phyloP scores from a whole-genome alignment of 2,113 vertebrate species.

The Cephalopterus ornatus region DNA sequence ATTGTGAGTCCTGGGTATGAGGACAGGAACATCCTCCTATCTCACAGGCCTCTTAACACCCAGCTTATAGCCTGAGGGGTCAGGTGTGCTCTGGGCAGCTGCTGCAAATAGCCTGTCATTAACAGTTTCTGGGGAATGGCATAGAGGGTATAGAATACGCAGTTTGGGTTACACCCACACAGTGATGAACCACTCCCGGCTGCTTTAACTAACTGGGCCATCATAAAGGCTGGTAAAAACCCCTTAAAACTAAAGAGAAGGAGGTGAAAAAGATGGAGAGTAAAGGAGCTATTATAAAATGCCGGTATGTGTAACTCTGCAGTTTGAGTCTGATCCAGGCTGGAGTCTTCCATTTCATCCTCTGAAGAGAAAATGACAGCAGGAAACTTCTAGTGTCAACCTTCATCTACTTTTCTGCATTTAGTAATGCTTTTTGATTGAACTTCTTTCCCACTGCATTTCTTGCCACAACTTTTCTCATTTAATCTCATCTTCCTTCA shows the following conservation, averaged over 20 bases:
- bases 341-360: constrained; percentile 47
- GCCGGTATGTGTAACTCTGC: neutral
- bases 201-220: no score
- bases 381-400: constrained; percentile 48
- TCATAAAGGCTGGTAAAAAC: neutral
- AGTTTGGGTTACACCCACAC: no score
- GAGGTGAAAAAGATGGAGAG: neutral
- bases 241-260: neutral
- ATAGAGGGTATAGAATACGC: no score
- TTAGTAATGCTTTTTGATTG: constrained; percentile 41
- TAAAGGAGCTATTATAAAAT: neutral
- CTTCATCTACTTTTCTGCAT: constrained; percentile 15
- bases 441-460: constrained; percentile 23
- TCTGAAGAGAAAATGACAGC: constrained; percentile 56
- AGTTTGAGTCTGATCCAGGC: constrained; percentile 37
- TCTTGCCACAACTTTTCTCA: constrained; percentile 35
- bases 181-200: no score
- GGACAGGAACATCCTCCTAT: no score
- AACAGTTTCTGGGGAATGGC: no score
- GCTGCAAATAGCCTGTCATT: no score
- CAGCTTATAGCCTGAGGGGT: no score
- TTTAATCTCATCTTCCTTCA: constrained; percentile 32
- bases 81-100: no score
- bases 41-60: no score
- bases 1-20: no score